Percentiles rank a stretch among this genome's conserved stretches.
These are phyloP conservation scores for Nephotettix cincticeps DNA, from an alignment of 1,140 invertebrate genomes.

Conservation along the genomic window DNA sequence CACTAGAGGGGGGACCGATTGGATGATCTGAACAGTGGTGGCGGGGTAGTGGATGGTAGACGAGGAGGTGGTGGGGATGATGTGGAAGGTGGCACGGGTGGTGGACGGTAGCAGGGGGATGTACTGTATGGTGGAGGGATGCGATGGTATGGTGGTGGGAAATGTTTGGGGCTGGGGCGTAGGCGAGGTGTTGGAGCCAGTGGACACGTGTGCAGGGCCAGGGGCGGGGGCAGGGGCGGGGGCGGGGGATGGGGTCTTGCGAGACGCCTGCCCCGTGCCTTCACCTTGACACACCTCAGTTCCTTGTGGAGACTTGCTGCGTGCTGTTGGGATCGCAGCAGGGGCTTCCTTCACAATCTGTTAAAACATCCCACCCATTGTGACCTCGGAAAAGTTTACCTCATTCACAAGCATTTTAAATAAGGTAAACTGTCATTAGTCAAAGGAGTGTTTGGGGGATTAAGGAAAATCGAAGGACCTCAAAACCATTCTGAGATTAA, in stretches of 20 bases:
- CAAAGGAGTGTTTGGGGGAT: too few relatives aligned
- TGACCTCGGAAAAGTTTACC: too few relatives aligned
- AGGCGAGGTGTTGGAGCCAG: conserved; percentile 37
- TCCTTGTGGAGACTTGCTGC: conserved; percentile 7
- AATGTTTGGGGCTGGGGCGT: conserved; percentile 36
- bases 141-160: conserved; percentile 41
- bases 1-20: conserved; percentile 39
- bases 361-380: not conserved
- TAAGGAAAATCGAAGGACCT: too few relatives aligned
- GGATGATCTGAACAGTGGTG: conserved; percentile 39
- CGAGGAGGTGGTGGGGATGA: conserved; percentile 32
- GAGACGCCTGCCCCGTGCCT: not conserved
- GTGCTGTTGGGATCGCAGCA: not conserved
- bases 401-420: too few relatives aligned
- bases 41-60: conserved; percentile 43
- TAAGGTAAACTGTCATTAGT: too few relatives aligned
- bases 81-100: conserved; percentile 34
- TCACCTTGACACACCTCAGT: conserved; percentile 2
- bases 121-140: conserved; percentile 43
- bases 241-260: conserved; percentile 38
- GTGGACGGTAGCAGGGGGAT: conserved; percentile 32
- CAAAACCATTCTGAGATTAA: too few relatives aligned
- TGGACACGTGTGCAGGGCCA: conserved; percentile 39
- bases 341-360: conserved; percentile 16
- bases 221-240: conserved; percentile 40